Base-by-base conservation (phyloP, 2,113 vertebrate genomes). In the Pitta sordida region DNA sequence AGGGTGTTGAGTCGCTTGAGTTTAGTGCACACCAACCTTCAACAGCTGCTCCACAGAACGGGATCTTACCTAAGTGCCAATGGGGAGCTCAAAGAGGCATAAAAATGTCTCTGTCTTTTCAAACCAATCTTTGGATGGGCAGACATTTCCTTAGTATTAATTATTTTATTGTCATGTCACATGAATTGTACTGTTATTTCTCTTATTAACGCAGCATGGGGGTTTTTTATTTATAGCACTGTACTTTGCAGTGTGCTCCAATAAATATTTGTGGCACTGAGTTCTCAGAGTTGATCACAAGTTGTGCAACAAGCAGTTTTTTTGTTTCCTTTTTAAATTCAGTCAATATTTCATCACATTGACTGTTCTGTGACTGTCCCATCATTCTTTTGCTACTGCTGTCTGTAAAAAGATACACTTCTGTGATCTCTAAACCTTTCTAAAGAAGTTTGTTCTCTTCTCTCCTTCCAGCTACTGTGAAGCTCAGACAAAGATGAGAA, bases 241-340 rank as follows among this genome's bases (percentile, higher is more conserved):
- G 75, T 70, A 58, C 30, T 85, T 68, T 60, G 48, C 69, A 32
- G 15, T 23, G 29, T 44, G 37, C 65, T 79, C 83, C 60, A 52
- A 70, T 74, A 88, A 92, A 92, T 94, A 90, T 36, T 79, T 83
- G 75, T 91, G 90, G 60, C 52, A 65, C 24, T 56, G 56, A 82
- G 79, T 65, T 82, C 83, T 73, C 86, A 77, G 70, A 75, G 83
- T 79, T 71, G 88, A 86, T 79, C 58, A 11, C 22, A 58, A 44
- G 12, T 70, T 92, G 80, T 2, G 7, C 48, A 93, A 86, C 16
- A 75, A 59, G 15, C 27, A 48, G 55, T 85, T 83, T 89, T 88
- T 46, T 59, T 69, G 30, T 75, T 91, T 79, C 67, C 32, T 32
- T 79, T 85, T 92, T 75, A 67, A 85, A 83, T 71, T 75, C 67